These are phyloP conservation scores for Empis livida DNA, from an alignment of 2,888 invertebrate species.

Conservation along the genomic window DNA sequence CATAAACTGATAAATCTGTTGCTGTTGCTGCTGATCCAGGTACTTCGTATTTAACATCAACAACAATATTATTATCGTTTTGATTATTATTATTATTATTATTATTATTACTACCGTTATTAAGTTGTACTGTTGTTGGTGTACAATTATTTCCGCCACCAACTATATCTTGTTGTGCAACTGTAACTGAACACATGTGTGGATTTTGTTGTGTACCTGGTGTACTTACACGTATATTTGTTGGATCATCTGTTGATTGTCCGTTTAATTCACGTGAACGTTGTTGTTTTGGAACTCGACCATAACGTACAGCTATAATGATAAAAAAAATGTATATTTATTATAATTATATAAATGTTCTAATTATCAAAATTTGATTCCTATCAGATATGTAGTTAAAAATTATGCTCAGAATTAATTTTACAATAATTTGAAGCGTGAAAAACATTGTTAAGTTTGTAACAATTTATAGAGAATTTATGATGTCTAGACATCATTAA, in stretches of 20 bases:
- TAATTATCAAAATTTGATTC: too few species aligned
- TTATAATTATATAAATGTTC: neutral
- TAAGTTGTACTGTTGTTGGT: conserved; percentile 12
- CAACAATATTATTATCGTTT: conserved; percentile 10
- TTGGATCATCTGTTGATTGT: conserved; percentile 21
- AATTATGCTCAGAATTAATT: too few species aligned
- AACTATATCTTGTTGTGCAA: conserved; percentile 30
- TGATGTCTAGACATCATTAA: too few species aligned
- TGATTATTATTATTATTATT: neutral
- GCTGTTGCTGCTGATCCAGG: conserved; percentile 30
- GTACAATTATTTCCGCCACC: neutral
- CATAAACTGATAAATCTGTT: conserved; percentile 55
- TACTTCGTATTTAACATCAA: conserved; percentile 29
- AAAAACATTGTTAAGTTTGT: too few species aligned
- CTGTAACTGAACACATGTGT: conserved; percentile 37
- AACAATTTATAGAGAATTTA: too few species aligned
- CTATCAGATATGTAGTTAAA: too few species aligned
- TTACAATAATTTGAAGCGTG: too few species aligned
- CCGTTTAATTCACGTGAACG: conserved; percentile 67
- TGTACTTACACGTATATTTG: conserved; percentile 35
- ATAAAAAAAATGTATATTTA: conserved; percentile 6
- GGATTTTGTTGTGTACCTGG: conserved; percentile 38
- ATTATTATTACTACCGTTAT: conserved; percentile 16
- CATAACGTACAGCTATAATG: conserved; percentile 81
- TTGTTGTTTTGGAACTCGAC: conserved; percentile 76